Conservation (phyloP, 2,888 invertebrate genomes). For the Resseliella maxima region DNA sequence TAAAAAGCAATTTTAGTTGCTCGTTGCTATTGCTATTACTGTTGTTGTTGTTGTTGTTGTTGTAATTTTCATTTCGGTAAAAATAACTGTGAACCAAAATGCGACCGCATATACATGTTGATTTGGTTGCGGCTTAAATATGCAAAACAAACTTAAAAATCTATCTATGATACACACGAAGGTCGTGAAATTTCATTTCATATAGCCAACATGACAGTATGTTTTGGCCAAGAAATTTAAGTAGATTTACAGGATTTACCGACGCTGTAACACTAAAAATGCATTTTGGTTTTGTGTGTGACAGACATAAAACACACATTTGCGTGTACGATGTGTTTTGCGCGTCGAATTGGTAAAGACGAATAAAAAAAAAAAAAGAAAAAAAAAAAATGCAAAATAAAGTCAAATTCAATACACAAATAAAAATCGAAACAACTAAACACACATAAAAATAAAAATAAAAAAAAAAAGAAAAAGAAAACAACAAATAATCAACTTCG, state of each 20-base stretch:
- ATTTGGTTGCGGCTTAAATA: conserved; percentile 1
- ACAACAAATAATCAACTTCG: neutral
- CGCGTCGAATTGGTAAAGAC: neutral
- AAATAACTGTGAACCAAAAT: conserved; percentile 10
- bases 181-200: conserved; percentile 14
- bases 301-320: neutral
- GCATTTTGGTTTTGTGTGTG: neutral
- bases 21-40: too few species aligned
- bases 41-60: neutral
- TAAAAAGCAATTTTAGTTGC: conserved; percentile 13
- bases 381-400: too few species aligned
- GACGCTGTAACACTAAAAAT: neutral
- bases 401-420: too few species aligned
- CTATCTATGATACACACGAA: conserved; percentile 11
- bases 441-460: too few species aligned
- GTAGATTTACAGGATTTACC: neutral
- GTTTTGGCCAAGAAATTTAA: neutral
- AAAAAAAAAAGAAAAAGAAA: too few species aligned
- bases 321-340: neutral
- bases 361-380: too few species aligned
- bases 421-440: too few species aligned
- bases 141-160: neutral
- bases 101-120: too few species aligned
- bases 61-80: neutral
- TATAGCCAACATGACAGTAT: neutral